Evolutionary conservation across 2,888 invertebrate genomes (phyloP).

Genomic region (Stratiomys singularior): DNA sequence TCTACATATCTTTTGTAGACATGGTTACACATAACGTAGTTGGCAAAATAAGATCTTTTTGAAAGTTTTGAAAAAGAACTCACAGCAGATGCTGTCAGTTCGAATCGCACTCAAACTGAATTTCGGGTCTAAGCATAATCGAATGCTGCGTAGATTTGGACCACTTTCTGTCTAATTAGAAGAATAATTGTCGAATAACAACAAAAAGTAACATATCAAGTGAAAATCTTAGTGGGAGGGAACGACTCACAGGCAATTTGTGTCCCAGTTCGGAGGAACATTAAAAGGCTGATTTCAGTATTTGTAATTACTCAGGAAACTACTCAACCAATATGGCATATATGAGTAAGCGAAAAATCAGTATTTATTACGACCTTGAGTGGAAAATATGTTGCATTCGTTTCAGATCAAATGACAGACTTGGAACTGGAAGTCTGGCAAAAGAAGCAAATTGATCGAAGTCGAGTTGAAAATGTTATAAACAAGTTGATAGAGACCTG

Average conservation of each 20-base stretch:
- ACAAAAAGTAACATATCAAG: neutral
- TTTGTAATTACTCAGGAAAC: constrained; percentile 4
- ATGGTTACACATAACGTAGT: no score
- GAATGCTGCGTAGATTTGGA: neutral
- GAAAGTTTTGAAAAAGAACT: no score
- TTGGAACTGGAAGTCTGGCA: constrained; percentile 50
- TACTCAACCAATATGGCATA: neutral
- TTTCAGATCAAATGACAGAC: constrained; percentile 47
- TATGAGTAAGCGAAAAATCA: neutral
- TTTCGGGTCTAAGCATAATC: neutral
- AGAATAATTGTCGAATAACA: constrained; percentile 3
- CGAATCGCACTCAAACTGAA: no score
- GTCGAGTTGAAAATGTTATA: constrained; percentile 50
- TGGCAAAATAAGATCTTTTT: no score
- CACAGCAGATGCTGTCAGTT: no score
- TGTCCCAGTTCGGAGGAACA: neutral
- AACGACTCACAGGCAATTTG: neutral
- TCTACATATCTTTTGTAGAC: no score
- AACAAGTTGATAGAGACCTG: constrained; percentile 51
- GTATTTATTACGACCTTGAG: neutral
- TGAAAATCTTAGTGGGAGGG: constrained; percentile 21
- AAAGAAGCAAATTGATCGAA: constrained; percentile 48
- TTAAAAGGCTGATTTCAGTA: neutral
- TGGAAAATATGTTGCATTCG: neutral
- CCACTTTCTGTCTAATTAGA: neutral